Evolutionary conservation across 2,797 vertebrate species (phyloP), one percentile per base, ranked within the genome.

Genomic region (Cryptoprocta ferox): DNA sequence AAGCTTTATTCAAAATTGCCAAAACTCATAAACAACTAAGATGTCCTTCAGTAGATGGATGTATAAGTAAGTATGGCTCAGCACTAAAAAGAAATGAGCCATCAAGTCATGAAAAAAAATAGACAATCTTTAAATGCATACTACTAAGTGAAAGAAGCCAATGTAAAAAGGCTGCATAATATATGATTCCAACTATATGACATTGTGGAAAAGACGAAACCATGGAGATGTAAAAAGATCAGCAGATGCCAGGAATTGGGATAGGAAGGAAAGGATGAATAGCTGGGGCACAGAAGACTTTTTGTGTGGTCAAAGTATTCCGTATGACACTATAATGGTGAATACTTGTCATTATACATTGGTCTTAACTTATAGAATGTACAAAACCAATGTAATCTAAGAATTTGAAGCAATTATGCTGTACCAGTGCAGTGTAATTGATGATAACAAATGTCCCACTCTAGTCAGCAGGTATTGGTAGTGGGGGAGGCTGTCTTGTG

Each of bases 401-500:
- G 24, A 37, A 68, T 37, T 82, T 56, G 35, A 30, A 9, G 35
- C 19, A 50, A 32, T 42, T 45, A 35, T 24, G 21, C 66, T 35
- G 26, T 80, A 13, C 35, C 35, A 84, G 1, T 61, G 19, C 19
- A 12, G 0, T 37, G 15, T 18, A 6, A 32, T 5, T 21, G 28
- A 1, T 78, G 59, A 15, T 66, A 56, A 50, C 24, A 68, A 16
- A 75, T 42, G 1, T 21, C 14, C 4, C 21, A 81, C 4, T 66
- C 6, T 45, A 24, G 26, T 56, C 24, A 21, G 9, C 13, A 8
- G 26, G 12, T 21, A 30, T 9, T 39, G 15, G 45, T 8, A 30
- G 3, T 12, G 16, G 45, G 3, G 28, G 19, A 59, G 0, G 4
- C 8, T 65, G 13, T n/a, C 12, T 28, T 16, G 0, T 35, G 6